Evolutionary conservation across 2,888 invertebrate species (phyloP).

Genomic region (Sesia apiformis): DNA sequence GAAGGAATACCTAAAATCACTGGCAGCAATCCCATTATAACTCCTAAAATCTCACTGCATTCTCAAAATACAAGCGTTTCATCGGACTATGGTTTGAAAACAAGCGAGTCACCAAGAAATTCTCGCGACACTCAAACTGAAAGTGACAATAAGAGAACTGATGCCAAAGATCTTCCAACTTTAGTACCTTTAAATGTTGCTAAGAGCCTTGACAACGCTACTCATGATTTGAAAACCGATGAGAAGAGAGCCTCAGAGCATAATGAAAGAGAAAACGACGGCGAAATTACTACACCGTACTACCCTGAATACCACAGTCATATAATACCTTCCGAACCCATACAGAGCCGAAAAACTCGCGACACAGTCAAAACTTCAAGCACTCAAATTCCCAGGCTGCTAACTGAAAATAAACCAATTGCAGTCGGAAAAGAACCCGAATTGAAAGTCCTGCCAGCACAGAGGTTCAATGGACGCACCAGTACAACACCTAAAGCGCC

Average conservation of each 20-base stretch:
- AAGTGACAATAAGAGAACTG: neutral
- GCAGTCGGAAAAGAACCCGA: neutral
- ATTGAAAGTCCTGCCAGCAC: neutral
- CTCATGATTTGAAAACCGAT: neutral
- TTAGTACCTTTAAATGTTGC: neutral
- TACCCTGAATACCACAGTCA: too few relatives aligned
- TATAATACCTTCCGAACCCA: too few relatives aligned
- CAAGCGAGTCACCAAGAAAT: neutral
- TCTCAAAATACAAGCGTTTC: neutral
- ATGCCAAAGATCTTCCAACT: neutral
- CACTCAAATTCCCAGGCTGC: neutral
- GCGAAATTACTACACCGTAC: too few relatives aligned
- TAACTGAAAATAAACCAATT: neutral
- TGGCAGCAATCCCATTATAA: neutral
- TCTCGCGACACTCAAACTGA: neutral
- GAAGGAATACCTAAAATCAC: neutral
- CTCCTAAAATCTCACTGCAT: neutral
- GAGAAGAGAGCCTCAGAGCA: too few relatives aligned
- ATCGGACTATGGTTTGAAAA: neutral
- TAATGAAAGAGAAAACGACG: too few relatives aligned
- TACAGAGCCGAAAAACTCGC: neutral
- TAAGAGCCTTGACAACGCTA: neutral
- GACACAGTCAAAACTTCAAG: neutral
- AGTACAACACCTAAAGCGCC: constrained; percentile 1
- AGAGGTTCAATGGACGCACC: neutral